These are phyloP conservation scores for Galeruca laticollis DNA, from an alignment of 2,888 invertebrate species.

Conservation along the genomic window DNA sequence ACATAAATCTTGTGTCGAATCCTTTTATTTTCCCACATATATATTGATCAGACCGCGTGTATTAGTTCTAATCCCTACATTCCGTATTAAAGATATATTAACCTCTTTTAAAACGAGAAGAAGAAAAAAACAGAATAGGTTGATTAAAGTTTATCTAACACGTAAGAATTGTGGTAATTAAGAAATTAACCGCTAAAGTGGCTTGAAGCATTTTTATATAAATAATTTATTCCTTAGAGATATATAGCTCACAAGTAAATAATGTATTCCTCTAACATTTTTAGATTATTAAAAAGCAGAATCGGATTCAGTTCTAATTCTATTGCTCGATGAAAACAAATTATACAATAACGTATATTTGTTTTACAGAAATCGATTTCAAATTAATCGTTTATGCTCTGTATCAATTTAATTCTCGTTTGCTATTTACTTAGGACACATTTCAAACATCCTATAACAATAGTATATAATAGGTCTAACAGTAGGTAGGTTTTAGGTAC, in stretches of 20 bases:
- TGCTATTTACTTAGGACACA: too few relatives aligned
- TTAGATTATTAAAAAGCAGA: slow-evolving; percentile 28
- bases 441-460: too few relatives aligned
- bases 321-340: background rate
- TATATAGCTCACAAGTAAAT: slow-evolving; percentile 14
- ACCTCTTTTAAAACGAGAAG: background rate
- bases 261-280: slow-evolving; percentile 23
- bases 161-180: slow-evolving; percentile 28
- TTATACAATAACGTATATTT: background rate
- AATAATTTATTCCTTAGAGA: slow-evolving; percentile 26
- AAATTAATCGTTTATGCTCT: background rate
- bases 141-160: slow-evolving; percentile 28
- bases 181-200: slow-evolving; percentile 32
- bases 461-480: too few relatives aligned
- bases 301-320: background rate
- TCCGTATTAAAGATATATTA: background rate
- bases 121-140: slow-evolving; percentile 3
- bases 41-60: background rate
- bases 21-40: background rate
- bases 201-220: slow-evolving; percentile 17
- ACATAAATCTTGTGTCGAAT: background rate
- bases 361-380: background rate
- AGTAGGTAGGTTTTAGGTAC: too few relatives aligned
- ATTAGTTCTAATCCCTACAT: background rate
- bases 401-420: background rate